A percentile compares a stretch with the other conserved stretches of the same genome.
phyloP scores from a whole-genome alignment of 1,140 invertebrate species.

The Dreissena polymorpha region DNA sequence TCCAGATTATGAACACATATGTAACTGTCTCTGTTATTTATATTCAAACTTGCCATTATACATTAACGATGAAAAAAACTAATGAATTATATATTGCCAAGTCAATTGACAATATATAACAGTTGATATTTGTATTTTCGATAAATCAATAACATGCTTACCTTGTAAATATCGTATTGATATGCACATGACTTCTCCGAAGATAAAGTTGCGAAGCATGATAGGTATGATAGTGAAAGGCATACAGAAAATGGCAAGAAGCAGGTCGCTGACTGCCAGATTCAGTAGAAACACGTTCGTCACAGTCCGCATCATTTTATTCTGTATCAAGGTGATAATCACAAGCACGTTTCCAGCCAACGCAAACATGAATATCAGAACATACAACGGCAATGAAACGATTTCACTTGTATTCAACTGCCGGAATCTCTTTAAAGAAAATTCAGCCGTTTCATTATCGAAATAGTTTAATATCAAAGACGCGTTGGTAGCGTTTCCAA shows the following conservation, averaged over 20 bases:
- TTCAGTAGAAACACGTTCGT: conserved; percentile 94
- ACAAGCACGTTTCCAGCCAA: conserved; percentile 90
- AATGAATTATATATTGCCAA: too few relatives aligned
- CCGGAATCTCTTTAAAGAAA: conserved; percentile 7
- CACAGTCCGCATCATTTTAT: conserved; percentile 92
- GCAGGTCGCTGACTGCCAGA: conserved; percentile 86
- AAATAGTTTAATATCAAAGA: not conserved
- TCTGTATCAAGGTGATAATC: conserved; percentile 89
- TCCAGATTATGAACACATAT: too few relatives aligned
- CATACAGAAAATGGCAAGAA: conserved; percentile 93
- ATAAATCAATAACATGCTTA: too few relatives aligned
- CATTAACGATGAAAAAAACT: too few relatives aligned
- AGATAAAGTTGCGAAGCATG: conserved; percentile 90
- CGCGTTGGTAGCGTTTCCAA: too few relatives aligned
- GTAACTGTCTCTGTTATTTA: too few relatives aligned
- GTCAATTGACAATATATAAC: too few relatives aligned
- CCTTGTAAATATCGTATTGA: conserved; percentile 90
- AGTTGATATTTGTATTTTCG: too few relatives aligned
- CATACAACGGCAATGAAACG: conserved; percentile 86
- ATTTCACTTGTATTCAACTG: conserved; percentile 31
- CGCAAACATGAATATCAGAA: conserved; percentile 88
- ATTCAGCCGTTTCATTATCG: not conserved
- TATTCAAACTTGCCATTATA: too few relatives aligned
- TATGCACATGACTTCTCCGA: conserved; percentile 90
- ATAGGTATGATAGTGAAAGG: conserved; percentile 92